Evolutionary conservation across 2,113 vertebrate genomes (phyloP), one percentile per base, ranked within the genome.

Genomic region (Pantherophis guttatus): DNA sequence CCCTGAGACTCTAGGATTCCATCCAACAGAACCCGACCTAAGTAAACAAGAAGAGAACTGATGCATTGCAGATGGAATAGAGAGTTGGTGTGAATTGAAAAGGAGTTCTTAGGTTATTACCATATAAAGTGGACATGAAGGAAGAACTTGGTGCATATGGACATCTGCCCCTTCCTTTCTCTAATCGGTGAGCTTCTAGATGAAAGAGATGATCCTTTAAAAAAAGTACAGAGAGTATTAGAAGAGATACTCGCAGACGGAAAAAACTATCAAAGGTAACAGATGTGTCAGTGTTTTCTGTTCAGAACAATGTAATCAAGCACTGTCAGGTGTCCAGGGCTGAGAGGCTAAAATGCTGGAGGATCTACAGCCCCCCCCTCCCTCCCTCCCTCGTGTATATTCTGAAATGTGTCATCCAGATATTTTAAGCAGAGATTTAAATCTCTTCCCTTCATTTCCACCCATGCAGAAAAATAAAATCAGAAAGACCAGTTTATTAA

Each of bases 81-180:
- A 33, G 52, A 94, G 55, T 29, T 93, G 90, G 86, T 93, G 86
- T 44, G 94, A n/a, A 33, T 87, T 93, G 55, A 52, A 44, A 93
- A 94, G 88, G 91, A 94, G 50, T 94, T n/a, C 87, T 4, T 94
- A 85, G 92, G 89, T 52, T 57, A 95, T 98, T 99, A 99, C 99
- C 98, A 96, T 98, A 98, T 93, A 99, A 96, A 9, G 98, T 98
- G 52, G 99, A 99, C 57, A 98, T 97, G 95, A 98, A 99, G 94
- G 99, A 97, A 94, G 99, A 99, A 95, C 96, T 98, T 94, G 98
- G 98, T 96, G 99, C 98, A 91, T 98, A 99, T 0, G 99, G 99
- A 95, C 98, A 99, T 94, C 98, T 98, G 92, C 99, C 99, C 97
- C 98, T 97, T 95, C 99, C 99, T 94, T 98, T 98, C 93, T 98